These are phyloP conservation scores for Platycercus adscitus DNA, from an alignment of 2,113 vertebrate genomes.

Conservation along the genomic window DNA sequence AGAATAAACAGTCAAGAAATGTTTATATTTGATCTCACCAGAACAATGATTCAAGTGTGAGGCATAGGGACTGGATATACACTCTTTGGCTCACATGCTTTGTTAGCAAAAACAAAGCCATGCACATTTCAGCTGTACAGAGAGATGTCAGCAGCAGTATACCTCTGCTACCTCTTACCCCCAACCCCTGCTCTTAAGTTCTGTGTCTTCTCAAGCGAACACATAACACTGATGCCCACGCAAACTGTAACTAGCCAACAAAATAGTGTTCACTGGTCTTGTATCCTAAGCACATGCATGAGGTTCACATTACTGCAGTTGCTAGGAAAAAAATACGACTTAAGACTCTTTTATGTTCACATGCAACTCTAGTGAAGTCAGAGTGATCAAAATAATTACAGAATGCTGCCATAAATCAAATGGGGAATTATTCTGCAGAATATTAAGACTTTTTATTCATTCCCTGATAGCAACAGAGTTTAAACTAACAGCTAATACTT, in stretches of 20 bases:
- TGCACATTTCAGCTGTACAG: not conserved
- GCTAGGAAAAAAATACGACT: constrained; percentile 9
- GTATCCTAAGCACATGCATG: not conserved
- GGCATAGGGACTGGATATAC: not conserved
- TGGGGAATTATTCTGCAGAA: not conserved
- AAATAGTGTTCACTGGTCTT: not conserved
- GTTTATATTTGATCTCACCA: constrained; percentile 22
- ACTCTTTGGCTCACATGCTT: not conserved
- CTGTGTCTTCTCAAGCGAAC: not conserved
- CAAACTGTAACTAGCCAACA: not conserved
- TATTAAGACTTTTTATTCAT: not conserved
- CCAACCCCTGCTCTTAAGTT: not conserved
- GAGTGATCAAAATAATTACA: constrained; percentile 44
- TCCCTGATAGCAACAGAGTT: not conserved
- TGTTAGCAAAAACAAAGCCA: not conserved
- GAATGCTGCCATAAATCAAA: not conserved
- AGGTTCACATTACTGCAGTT: constrained; percentile 50
- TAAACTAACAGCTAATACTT: not conserved
- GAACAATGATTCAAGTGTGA: not conserved
- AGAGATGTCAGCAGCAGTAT: not conserved
- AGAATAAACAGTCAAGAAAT: not conserved
- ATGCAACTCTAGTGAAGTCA: constrained; percentile 23
- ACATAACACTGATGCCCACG: not conserved
- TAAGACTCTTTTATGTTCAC: constrained; percentile 20
- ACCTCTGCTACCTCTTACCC: constrained; percentile 30